These are phyloP conservation scores for Diuraphis noxia DNA, from an alignment of 1,140 invertebrate genomes.

Conservation along the genomic window DNA sequence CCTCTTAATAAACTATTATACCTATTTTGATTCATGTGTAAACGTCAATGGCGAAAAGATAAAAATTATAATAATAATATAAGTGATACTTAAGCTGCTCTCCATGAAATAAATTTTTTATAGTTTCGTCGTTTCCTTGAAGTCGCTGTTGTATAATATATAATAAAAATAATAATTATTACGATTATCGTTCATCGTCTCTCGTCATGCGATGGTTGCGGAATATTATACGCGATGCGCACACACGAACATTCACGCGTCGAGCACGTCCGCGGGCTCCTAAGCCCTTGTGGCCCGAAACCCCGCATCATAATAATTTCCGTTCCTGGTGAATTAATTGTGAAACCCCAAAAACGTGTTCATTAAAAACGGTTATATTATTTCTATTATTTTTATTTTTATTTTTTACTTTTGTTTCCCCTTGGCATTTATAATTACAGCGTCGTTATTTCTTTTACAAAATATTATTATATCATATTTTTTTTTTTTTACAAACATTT, in stretches of 20 bases:
- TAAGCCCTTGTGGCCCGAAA: background rate
- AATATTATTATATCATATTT: background rate
- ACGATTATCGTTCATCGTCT: background rate
- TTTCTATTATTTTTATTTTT: background rate
- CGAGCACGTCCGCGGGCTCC: background rate
- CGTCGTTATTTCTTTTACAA: background rate
- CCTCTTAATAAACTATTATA: too few species aligned
- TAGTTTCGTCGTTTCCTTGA: too few species aligned
- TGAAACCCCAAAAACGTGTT: background rate
- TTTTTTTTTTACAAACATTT: background rate
- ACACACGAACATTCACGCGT: background rate
- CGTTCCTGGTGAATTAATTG: background rate
- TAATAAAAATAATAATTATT: background rate
- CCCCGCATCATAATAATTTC: background rate
- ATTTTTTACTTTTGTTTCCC: background rate
- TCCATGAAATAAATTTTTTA: too few species aligned
- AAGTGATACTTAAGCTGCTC: too few species aligned
- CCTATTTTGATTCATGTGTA: too few species aligned
- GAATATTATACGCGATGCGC: background rate
- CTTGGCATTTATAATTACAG: background rate
- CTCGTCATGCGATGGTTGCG: background rate
- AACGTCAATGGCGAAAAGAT: too few species aligned
- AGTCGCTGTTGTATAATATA: too few species aligned
- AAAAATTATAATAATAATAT: too few species aligned
- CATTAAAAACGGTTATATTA: constrained; percentile 3